phyloP scores from a whole-genome alignment of 2,888 invertebrate genomes.

The Lepidochrysops patricia region DNA sequence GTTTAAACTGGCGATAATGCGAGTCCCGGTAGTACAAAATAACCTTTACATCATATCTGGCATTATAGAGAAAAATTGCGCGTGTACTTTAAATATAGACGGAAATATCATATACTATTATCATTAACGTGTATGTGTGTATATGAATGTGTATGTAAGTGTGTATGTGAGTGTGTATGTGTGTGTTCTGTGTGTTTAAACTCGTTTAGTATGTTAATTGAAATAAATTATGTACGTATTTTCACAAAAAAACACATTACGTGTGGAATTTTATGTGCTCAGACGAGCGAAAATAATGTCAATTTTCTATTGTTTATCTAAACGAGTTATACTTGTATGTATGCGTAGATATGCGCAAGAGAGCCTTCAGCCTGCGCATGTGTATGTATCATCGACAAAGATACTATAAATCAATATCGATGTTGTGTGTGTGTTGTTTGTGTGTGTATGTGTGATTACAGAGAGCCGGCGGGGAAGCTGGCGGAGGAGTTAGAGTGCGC shows the following conservation, averaged over 20 bases:
- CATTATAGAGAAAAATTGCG: constrained; percentile 11
- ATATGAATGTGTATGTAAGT: background rate
- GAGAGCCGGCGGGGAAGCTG: constrained; percentile 89
- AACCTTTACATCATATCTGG: constrained; percentile 10
- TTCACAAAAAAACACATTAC: background rate
- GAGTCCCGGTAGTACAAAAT: constrained; percentile 12
- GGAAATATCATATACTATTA: background rate
- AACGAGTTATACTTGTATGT: background rate
- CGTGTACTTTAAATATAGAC: constrained; percentile 10
- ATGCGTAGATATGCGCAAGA: background rate
- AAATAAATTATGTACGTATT: background rate
- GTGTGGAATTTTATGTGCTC: too few species aligned
- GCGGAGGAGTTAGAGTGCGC: constrained; percentile 96
- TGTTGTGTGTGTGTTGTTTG: constrained; percentile 19
- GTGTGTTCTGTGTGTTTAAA: background rate
- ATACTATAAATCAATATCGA: too few species aligned
- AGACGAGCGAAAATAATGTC: background rate
- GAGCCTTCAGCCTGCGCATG: too few species aligned
- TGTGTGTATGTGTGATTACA: constrained; percentile 50
- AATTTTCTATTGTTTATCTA: background rate
- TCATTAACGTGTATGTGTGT: background rate
- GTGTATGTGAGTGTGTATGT: background rate
- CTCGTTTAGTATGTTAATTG: background rate
- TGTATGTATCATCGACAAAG: too few species aligned
- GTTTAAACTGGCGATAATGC: constrained; percentile 8